phyloP scores from a whole-genome alignment of 2,113 vertebrate genomes.

The Syngnathus typhle region DNA sequence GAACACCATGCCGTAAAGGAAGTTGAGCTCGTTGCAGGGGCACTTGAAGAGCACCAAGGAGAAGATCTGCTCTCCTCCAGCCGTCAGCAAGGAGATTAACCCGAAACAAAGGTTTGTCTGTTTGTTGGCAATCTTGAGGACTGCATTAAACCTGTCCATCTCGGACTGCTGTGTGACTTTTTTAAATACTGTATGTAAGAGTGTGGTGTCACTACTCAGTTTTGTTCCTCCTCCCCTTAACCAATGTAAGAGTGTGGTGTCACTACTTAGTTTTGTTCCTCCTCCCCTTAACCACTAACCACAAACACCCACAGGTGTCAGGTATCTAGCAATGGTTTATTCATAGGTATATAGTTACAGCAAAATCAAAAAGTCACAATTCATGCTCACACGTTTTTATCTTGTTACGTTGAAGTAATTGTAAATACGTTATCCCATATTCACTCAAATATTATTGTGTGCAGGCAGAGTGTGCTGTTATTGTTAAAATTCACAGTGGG shows the following conservation, averaged over 20 bases:
- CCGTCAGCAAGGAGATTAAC: slow-evolving; percentile 66
- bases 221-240: background rate
- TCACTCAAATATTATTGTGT: background rate
- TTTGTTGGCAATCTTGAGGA: slow-evolving; percentile 46
- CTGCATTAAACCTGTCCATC: slow-evolving; percentile 62
- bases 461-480: background rate
- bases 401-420: background rate
- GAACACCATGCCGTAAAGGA: slow-evolving; percentile 68
- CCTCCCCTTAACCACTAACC: background rate
- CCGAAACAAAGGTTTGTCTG: slow-evolving; percentile 60
- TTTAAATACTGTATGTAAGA: no score
- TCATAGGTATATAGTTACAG: background rate
- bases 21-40: slow-evolving; percentile 72
- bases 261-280: background rate
- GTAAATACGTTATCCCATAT: no score
- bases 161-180: background rate
- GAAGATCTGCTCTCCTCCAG: slow-evolving; percentile 69
- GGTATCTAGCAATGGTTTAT: background rate
- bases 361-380: background rate
- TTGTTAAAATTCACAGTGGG: no score
- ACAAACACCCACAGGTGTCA: slow-evolving; percentile 6
- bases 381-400: background rate
- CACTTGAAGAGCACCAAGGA: slow-evolving; percentile 68
- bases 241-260: no score
- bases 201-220: background rate